A percentile compares a stretch with the other conserved stretches of the same genome.
phyloP scores from a whole-genome alignment of 2,888 invertebrate genomes.

The Mechanitis messenoides region DNA sequence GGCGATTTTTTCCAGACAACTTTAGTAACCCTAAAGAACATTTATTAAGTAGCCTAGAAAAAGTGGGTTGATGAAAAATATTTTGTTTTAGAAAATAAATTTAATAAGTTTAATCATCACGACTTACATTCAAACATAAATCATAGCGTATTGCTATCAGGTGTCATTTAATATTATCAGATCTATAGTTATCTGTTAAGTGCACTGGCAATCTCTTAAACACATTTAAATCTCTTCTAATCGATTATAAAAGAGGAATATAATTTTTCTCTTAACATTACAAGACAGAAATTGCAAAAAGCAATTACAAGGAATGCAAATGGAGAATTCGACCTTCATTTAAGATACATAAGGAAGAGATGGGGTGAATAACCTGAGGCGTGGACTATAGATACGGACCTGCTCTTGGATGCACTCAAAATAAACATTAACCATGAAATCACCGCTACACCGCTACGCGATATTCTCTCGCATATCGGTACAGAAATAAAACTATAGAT shows the following conservation, averaged over 20 bases:
- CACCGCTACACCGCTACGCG: slow-evolving; percentile 32
- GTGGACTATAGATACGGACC: slow-evolving; percentile 14
- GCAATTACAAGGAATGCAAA: slow-evolving; percentile 9
- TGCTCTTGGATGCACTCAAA: slow-evolving; percentile 32
- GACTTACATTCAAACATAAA: background rate
- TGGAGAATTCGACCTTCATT: slow-evolving; percentile 20
- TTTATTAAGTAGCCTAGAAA: too few species aligned
- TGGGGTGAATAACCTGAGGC: slow-evolving; percentile 22
- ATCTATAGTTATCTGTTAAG: slow-evolving; percentile 44
- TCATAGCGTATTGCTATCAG: background rate
- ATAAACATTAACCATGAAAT: slow-evolving; percentile 36
- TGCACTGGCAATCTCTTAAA: slow-evolving; percentile 51
- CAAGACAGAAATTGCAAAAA: background rate
- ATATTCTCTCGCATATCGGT: slow-evolving; percentile 30
- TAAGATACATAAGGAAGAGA: slow-evolving; percentile 19
- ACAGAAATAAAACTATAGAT: slow-evolving; percentile 1
- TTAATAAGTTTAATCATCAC: background rate
- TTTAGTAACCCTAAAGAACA: too few species aligned
- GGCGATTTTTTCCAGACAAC: too few species aligned
- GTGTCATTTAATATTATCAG: slow-evolving; percentile 6
- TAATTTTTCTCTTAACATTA: background rate
- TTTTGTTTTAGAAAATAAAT: too few species aligned
- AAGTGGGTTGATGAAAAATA: too few species aligned
- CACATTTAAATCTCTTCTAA: slow-evolving; percentile 26
- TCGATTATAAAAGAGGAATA: background rate